Percentiles rank a stretch among this genome's conserved stretches.
These are phyloP conservation scores for Actinia equina DNA, from an alignment of 64 coral and sea anemone species.

Conservation along the genomic window DNA sequence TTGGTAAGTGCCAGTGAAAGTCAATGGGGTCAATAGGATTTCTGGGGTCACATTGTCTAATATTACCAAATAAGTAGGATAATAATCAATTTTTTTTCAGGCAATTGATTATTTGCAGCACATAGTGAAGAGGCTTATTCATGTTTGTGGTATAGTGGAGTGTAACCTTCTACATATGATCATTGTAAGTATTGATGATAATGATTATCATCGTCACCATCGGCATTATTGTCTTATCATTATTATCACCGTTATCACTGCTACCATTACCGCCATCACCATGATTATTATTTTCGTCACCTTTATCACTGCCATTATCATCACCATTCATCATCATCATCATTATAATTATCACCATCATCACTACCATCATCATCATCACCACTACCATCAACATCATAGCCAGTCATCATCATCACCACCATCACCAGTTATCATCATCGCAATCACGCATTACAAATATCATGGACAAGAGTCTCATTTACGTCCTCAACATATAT, in stretches of 20 bases:
- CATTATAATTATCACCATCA: not conserved
- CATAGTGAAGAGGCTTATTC: conserved; percentile 75
- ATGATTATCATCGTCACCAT: not conserved
- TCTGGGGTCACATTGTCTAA: too few relatives aligned
- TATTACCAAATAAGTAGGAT: too few relatives aligned
- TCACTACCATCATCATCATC: not conserved
- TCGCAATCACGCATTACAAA: not conserved
- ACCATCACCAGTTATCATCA: not conserved
- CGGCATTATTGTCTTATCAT: not conserved
- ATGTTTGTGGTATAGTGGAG: conserved; percentile 73
- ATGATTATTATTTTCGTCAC: not conserved
- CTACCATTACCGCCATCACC: not conserved
- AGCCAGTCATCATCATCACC: not conserved
- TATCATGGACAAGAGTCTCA: too few relatives aligned
- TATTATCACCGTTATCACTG: not conserved
- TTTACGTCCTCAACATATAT: not conserved
- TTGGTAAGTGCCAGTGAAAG: too few relatives aligned
- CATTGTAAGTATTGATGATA: conserved; percentile 64
- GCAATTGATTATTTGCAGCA: conserved; percentile 80
- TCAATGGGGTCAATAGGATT: too few relatives aligned
- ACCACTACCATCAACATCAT: not conserved
- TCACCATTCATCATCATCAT: not conserved
- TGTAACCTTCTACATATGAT: conserved; percentile 71
- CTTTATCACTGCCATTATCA: not conserved
- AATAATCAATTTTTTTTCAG: conserved; percentile 19